phyloP scores from a whole-genome alignment of 2,888 invertebrate genomes.

The Acronicta leporina region DNA sequence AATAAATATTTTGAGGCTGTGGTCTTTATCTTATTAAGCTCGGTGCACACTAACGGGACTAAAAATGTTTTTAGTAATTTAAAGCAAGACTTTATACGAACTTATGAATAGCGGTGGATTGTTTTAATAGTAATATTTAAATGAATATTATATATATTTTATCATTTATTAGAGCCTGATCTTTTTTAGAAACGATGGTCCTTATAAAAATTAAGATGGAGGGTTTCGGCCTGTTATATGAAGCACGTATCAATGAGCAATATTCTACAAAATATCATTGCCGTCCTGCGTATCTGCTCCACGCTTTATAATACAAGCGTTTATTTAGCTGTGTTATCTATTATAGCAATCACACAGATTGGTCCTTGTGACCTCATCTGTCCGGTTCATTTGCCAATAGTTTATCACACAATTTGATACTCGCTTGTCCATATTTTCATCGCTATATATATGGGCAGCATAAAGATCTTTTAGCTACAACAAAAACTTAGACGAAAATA shows the following conservation, averaged over 20 bases:
- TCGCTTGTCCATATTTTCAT: constrained; percentile 35
- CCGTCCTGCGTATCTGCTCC: neutral
- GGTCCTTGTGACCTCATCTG: constrained; percentile 27
- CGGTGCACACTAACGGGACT: neutral
- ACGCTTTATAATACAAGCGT: constrained; percentile 14
- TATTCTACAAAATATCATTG: neutral
- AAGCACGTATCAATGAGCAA: too few species aligned
- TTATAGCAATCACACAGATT: constrained; percentile 22
- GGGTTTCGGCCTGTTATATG: too few species aligned
- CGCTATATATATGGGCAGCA: neutral
- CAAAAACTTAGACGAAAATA: too few species aligned
- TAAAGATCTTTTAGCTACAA: neutral
- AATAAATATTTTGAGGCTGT: constrained; percentile 18
- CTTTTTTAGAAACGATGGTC: too few species aligned
- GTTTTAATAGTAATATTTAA: too few species aligned
- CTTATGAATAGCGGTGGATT: too few species aligned
- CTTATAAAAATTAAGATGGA: too few species aligned
- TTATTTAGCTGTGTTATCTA: constrained; percentile 47
- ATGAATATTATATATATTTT: too few species aligned
- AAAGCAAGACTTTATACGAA: too few species aligned
- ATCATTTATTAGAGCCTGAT: too few species aligned
- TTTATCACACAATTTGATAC: constrained; percentile 34
- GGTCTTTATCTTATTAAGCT: constrained; percentile 9
- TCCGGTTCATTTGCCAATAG: constrained; percentile 34
- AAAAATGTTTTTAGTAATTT: too few species aligned